A percentile compares a stretch with the other conserved stretches of the same genome.
These are phyloP conservation scores for Disparrhopalites patrizii DNA, from an alignment of 2,888 invertebrate genomes.

Conservation along the genomic window DNA sequence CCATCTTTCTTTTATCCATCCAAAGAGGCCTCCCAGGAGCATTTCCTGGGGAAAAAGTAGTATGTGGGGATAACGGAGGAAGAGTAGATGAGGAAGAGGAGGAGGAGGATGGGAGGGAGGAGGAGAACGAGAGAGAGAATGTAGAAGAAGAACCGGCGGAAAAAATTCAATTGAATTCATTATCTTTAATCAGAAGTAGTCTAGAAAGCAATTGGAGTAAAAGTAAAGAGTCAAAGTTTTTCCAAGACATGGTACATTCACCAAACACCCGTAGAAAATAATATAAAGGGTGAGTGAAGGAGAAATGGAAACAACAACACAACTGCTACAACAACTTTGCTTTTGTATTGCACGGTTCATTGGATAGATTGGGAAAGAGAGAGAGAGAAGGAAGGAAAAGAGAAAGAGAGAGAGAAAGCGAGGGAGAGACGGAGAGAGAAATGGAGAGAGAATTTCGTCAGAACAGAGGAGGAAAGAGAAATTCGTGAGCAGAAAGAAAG, in stretches of 20 bases:
- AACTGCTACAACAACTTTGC: not conserved
- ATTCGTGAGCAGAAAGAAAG: not conserved
- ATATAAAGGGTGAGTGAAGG: not conserved
- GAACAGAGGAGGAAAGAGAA: not conserved
- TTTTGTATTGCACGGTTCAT: not conserved
- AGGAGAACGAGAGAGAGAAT: too few relatives aligned
- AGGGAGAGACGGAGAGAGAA: slow-evolving; percentile 1
- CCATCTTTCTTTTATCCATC: too few relatives aligned
- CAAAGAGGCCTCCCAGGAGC: too few relatives aligned
- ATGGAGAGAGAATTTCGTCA: not conserved
- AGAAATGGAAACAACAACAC: too few relatives aligned
- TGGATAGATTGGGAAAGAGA: not conserved
- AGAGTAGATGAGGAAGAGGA: too few relatives aligned
- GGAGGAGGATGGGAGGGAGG: too few relatives aligned
- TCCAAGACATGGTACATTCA: not conserved
- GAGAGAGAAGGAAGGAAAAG: not conserved
- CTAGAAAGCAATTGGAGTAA: not conserved
- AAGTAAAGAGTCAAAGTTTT: too few relatives aligned
- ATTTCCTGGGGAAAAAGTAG: too few relatives aligned
- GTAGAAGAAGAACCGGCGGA: not conserved
- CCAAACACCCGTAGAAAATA: not conserved
- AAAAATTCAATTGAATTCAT: not conserved
- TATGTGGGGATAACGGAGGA: too few relatives aligned
- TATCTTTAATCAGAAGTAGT: not conserved
- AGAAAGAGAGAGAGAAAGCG: not conserved